Evolutionary conservation across 2,113 vertebrate genomes (phyloP).

Genomic region (Silurus meridionalis): DNA sequence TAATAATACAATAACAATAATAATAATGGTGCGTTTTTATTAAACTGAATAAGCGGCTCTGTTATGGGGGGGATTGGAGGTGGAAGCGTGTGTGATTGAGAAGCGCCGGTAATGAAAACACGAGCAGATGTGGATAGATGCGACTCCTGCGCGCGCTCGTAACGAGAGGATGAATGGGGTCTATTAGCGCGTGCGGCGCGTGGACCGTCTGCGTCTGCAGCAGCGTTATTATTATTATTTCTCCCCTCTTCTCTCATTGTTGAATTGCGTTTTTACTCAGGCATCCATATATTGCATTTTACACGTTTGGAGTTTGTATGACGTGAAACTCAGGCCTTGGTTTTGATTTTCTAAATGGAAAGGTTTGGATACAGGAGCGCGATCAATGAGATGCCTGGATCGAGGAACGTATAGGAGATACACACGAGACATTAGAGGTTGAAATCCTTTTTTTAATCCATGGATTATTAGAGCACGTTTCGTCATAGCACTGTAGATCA

Average conservation of each 20-base stretch:
- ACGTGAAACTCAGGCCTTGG: slow-evolving; percentile 29
- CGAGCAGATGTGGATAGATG: slow-evolving; percentile 78
- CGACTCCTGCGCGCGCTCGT: slow-evolving; percentile 51
- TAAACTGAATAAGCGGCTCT: slow-evolving; percentile 41
- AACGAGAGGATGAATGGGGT: slow-evolving; percentile 67
- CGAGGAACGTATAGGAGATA: neutral
- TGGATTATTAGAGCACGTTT: neutral
- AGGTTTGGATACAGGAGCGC: neutral
- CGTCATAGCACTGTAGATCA: neutral
- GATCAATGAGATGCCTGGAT: too few species aligned
- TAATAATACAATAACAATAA: neutral
- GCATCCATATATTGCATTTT: too few species aligned
- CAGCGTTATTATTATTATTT: too few species aligned
- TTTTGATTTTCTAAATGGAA: too few species aligned
- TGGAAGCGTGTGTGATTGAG: slow-evolving; percentile 61
- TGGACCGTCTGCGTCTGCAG: neutral
- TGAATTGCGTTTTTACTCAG: too few species aligned
- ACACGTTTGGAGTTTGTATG: neutral
- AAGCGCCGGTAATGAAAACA: slow-evolving; percentile 72
- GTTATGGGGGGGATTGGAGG: slow-evolving; percentile 10
- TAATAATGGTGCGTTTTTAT: neutral
- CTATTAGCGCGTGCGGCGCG: slow-evolving; percentile 58
- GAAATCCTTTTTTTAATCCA: neutral
- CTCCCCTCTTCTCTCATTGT: too few species aligned
- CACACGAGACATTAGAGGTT: neutral